These are phyloP conservation scores for Atethmia centrago DNA, from an alignment of 2,888 invertebrate genomes.

Conservation along the genomic window DNA sequence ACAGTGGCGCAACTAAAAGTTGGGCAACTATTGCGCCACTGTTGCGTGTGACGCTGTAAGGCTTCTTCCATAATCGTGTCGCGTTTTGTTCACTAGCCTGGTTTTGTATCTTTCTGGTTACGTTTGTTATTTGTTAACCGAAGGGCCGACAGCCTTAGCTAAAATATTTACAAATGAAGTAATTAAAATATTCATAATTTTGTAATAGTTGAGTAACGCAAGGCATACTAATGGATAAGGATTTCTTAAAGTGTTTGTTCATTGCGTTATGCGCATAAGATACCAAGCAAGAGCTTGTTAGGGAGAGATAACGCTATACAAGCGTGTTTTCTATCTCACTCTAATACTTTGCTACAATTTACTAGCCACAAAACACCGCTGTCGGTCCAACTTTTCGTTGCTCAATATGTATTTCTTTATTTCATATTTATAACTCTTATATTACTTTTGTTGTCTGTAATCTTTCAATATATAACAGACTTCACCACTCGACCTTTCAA, in stretches of 20 bases:
- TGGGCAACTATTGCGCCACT: slow-evolving; percentile 44
- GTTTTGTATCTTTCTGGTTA: slow-evolving; percentile 54
- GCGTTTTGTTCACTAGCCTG: slow-evolving; percentile 50
- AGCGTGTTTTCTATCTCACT: slow-evolving; percentile 13
- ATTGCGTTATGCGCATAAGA: background rate
- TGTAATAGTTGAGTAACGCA: background rate
- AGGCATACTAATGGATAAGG: background rate
- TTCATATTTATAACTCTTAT: slow-evolving; percentile 46
- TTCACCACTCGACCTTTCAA: slow-evolving; percentile 46
- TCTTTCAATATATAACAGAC: slow-evolving; percentile 46
- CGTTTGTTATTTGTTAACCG: slow-evolving; percentile 57
- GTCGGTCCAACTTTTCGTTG: slow-evolving; percentile 61
- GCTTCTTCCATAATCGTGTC: slow-evolving; percentile 58
- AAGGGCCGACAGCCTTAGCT: slow-evolving; percentile 39
- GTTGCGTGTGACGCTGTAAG: slow-evolving; percentile 36
- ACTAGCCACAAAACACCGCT: background rate
- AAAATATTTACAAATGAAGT: background rate
- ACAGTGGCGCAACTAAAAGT: slow-evolving; percentile 28
- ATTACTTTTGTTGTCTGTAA: slow-evolving; percentile 53
- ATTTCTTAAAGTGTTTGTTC: background rate
- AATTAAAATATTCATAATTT: background rate
- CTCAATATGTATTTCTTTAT: slow-evolving; percentile 65
- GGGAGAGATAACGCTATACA: slow-evolving; percentile 1
- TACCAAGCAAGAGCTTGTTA: background rate
- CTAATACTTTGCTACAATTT: background rate